Evolutionary conservation across 2,113 vertebrate species (phyloP), one percentile per base, ranked within the genome.

Genomic region (Mormyrus iriodes): DNA sequence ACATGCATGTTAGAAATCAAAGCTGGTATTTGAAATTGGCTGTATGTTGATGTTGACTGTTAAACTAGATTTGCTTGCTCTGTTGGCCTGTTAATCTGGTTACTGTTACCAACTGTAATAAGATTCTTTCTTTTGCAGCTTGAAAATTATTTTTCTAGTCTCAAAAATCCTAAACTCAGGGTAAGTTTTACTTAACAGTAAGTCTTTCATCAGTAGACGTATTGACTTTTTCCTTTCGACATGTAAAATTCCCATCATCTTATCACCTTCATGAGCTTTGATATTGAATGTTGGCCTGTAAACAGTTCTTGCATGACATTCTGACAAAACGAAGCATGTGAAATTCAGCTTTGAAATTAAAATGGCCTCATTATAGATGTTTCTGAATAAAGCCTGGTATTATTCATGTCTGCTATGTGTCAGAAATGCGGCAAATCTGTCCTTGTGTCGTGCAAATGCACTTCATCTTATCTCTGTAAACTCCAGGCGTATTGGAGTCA

Each of bases 111-210:
- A 35, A 3, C 15, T 52, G 48, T 88, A 58, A 84, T 61, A 85
- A 73, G 0, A 79, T 82, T 88, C 17, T 91, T 69, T 90, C 55
- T 58, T 95, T 96, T 95, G 53, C 95, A 99, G 98, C 98, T 99
- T 99, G 98, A 99, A 99, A 99, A 99, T 95, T 99, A 99, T 96
- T 99, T 99, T 97, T 99, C 98, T 97, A 99, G 98, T 97, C 96
- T 99, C 95, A 99, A 99, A 98, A 99, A 99, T 95, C 98, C 98
- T 96, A 99, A 99, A 99, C 98, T 99, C 98, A 99, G 98, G 98
- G 98, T 99, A 96, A 99, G 98, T 96, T 19, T 88, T 87, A 10
- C 27, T n/a, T 48, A 84, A 21, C n/a, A 21, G 17, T 42, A 21
- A 83, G 9, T 46, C 35, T 83, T 6, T 3, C 42, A 83, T 83